Percentiles rank a stretch among this genome's conserved stretches.
Conservation (phyloP, 2,888 invertebrate genomes). For the Lucinisca nassula region DNA sequence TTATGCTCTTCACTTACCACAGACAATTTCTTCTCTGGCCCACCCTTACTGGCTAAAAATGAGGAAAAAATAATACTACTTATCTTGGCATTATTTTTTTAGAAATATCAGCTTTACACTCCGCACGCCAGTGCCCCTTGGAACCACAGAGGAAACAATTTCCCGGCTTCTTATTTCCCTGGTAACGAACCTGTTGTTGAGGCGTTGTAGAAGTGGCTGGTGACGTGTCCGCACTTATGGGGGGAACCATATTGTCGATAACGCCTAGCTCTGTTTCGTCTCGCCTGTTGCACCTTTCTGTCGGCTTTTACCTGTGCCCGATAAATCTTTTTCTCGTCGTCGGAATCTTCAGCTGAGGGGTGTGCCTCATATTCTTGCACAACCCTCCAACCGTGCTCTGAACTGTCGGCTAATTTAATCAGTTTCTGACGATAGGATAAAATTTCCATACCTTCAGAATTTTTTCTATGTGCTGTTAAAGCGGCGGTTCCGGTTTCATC, state of each 20-base stretch:
- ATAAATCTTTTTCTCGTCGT: slow-evolving; percentile 47
- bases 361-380: slow-evolving; percentile 43
- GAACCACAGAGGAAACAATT: slow-evolving; percentile 40
- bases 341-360: slow-evolving; percentile 36
- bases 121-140: slow-evolving; percentile 39
- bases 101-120: slow-evolving; percentile 3
- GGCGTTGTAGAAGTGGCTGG: not conserved
- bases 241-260: not conserved
- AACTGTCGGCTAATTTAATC: slow-evolving; percentile 36
- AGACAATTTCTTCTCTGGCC: not conserved
- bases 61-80: slow-evolving; percentile 23
- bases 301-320: slow-evolving; percentile 35
- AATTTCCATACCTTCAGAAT: slow-evolving; percentile 45
- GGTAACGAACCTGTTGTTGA: not conserved
- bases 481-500: not conserved
- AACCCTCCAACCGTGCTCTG: slow-evolving; percentile 31
- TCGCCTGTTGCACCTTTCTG: slow-evolving; percentile 26
- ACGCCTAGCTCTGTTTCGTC: not conserved
- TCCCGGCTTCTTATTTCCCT: slow-evolving; percentile 26
- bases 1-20: not conserved
- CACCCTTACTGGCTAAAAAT: not conserved
- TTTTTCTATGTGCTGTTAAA: not conserved
- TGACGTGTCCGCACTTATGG: not conserved
- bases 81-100: slow-evolving; percentile 4
- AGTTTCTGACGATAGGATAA: slow-evolving; percentile 35